Conservation (phyloP, 2,888 invertebrate genomes). For the Branchinecta sandiegonensis region DNA sequence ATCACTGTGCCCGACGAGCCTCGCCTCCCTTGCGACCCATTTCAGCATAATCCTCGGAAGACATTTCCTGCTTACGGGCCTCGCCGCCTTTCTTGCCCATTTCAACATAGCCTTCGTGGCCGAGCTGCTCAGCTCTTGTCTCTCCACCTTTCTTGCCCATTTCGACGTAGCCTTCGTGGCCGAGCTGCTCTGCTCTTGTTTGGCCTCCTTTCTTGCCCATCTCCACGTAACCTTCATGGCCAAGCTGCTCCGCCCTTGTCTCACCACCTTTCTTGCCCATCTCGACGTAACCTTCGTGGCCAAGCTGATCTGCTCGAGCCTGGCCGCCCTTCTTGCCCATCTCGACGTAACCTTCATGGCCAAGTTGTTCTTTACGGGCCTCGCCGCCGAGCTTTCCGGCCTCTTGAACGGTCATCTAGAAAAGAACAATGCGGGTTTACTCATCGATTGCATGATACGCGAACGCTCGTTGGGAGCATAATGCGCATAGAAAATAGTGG, state of each 20-base stretch:
- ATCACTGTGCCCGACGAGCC: neutral
- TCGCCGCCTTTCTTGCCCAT: neutral
- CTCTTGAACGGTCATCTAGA: neutral
- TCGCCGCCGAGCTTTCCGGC: neutral
- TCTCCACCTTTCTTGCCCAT: neutral
- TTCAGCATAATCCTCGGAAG: neutral
- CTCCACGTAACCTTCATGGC: neutral
- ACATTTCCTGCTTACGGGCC: neutral
- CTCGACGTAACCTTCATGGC: constrained; percentile 1
- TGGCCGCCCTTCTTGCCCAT: constrained; percentile 10
- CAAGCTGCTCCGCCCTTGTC: neutral
- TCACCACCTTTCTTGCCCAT: constrained; percentile 4
- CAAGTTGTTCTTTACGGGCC: neutral
- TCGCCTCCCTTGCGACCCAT: constrained; percentile 9
- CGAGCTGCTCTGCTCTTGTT: constrained; percentile 4
- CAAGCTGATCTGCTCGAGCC: neutral
- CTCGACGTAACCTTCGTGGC: neutral
- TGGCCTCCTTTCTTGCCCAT: constrained; percentile 9
- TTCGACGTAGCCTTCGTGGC: neutral
- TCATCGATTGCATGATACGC: no score
- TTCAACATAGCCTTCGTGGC: neutral
- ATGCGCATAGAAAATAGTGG: no score
- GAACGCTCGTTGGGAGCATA: no score
- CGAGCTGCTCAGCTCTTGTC: neutral
- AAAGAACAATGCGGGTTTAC: no score